Base-by-base conservation (phyloP, 2,113 vertebrate genomes). In the Edolisoma coerulescens region DNA sequence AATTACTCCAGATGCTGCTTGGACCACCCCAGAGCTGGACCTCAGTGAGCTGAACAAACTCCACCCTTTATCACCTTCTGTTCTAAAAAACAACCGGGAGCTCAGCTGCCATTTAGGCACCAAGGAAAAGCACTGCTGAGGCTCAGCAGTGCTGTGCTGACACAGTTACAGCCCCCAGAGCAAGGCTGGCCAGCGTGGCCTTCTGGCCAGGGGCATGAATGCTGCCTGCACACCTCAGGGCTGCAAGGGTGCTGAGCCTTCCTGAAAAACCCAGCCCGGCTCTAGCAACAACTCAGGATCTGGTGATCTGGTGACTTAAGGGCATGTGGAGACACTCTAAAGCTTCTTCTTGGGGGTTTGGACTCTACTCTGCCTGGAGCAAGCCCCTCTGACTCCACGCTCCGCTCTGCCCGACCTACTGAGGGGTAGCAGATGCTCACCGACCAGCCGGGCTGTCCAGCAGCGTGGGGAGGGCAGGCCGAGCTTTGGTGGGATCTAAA, bases 361-460 rank as follows among this genome's bases (percentile, higher is more conserved):
- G 61, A 8, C 87, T 83, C 87, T 82, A 81, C 76, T 74, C 84
- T 93, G 92, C 82, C 93, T 33, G 84, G 78, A 78, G 65, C 65
- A 60, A 87, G 57, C 63, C 80, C 60, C 84, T 17, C 2, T 23
- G 70, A 37, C 69, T 91, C 59, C 68, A 23, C 84, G 37, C 87
- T 92, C 59, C 10, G 15, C 80, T 91, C 87, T 84, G 65, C 87
- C 84, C 74, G 24, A 79, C 49, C 90, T 60, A 79, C 63, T 39
- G 63, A 87, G 81, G 81, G 86, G 80, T 78, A 91, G 85, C 89
- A 74, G 95, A 91, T 91, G 94, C 92, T 96, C 94, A 96, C 94
- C 92, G 42, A 90, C 87, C 95, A 88, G 94, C 79, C 81, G 71
- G 82, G 75, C 74, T 68, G 84, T 93, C 90, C 94, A 47, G 81